phyloP scores from a whole-genome alignment of 2,888 invertebrate species.

The Alloplasta piceator region DNA sequence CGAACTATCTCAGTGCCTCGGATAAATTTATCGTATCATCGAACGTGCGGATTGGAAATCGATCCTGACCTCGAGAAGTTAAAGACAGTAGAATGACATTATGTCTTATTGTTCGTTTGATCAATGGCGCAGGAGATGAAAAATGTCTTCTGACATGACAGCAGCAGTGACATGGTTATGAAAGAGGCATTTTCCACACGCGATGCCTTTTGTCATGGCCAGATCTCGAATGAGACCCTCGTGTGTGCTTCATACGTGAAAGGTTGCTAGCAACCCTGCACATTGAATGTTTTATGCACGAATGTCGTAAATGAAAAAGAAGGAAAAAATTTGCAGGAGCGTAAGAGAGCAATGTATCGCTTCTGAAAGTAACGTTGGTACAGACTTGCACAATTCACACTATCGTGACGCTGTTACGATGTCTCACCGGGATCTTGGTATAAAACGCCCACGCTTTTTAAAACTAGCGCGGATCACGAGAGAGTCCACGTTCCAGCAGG shows the following conservation, averaged over 20 bases:
- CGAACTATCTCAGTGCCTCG: too few relatives aligned
- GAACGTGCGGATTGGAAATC: constrained; percentile 16
- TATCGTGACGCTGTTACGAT: constrained; percentile 31
- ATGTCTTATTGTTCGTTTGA: constrained; percentile 29
- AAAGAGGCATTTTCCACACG: constrained; percentile 22
- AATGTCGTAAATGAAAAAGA: constrained; percentile 6
- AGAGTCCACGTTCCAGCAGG: constrained; percentile 9
- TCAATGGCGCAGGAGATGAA: neutral
- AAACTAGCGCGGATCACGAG: constrained; percentile 46
- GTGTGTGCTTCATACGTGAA: constrained; percentile 45
- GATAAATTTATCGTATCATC: neutral
- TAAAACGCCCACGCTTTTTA: constrained; percentile 51
- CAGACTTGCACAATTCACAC: constrained; percentile 21
- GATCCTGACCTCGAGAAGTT: constrained; percentile 25
- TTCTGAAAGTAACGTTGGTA: constrained; percentile 33
- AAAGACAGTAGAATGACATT: constrained; percentile 17
- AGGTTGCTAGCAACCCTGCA: constrained; percentile 35
- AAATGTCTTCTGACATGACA: constrained; percentile 20
- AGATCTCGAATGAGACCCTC: constrained; percentile 9
- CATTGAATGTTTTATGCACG: constrained; percentile 23
- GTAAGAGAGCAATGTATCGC: constrained; percentile 17
- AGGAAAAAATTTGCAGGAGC: constrained; percentile 1
- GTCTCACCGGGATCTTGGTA: constrained; percentile 26
- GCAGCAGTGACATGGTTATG: constrained; percentile 32
- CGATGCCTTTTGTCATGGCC: constrained; percentile 4